A percentile compares a stretch with the other conserved stretches of the same genome.
Conservation (phyloP, 92 coral and sea anemone species). For the Porites cylindrica region DNA sequence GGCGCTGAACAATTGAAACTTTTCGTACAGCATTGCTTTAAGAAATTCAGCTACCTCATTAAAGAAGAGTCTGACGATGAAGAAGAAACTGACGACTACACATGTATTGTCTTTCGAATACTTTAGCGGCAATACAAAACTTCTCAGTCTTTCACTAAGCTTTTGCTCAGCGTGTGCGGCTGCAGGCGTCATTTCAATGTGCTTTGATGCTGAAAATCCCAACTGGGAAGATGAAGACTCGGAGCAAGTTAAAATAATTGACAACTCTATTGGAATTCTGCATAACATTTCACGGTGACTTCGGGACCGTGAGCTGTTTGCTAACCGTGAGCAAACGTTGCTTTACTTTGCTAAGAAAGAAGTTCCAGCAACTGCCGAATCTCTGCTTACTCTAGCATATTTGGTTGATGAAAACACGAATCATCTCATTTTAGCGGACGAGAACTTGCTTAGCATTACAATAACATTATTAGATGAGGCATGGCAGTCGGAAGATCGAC, state of each 20-base stretch:
- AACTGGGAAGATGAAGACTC: constrained; percentile 6
- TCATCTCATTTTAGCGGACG: too few species aligned
- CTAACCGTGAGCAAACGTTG: constrained; percentile 15
- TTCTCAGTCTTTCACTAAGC: neutral
- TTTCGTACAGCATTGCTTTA: constrained; percentile 7
- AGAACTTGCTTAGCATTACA: too few species aligned
- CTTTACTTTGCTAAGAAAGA: constrained; percentile 43
- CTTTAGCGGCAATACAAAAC: neutral
- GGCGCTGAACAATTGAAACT: neutral
- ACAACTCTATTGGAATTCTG: neutral
- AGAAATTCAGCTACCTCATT: neutral
- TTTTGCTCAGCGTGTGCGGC: constrained; percentile 16
- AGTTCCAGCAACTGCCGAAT: neutral
- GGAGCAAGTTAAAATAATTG: neutral
- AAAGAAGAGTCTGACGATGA: neutral
- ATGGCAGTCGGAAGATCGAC: too few species aligned
- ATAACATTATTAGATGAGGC: too few species aligned
- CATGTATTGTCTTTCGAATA: neutral
- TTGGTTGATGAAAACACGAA: too few species aligned
- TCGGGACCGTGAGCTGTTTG: constrained; percentile 19
- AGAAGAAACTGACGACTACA: neutral
- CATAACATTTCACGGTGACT: constrained; percentile 30
- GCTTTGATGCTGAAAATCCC: neutral
- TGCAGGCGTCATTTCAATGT: constrained; percentile 22
- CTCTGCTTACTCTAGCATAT: too few species aligned